phyloP scores from a whole-genome alignment of 1,140 invertebrate genomes.

The Whitmania pigra region DNA sequence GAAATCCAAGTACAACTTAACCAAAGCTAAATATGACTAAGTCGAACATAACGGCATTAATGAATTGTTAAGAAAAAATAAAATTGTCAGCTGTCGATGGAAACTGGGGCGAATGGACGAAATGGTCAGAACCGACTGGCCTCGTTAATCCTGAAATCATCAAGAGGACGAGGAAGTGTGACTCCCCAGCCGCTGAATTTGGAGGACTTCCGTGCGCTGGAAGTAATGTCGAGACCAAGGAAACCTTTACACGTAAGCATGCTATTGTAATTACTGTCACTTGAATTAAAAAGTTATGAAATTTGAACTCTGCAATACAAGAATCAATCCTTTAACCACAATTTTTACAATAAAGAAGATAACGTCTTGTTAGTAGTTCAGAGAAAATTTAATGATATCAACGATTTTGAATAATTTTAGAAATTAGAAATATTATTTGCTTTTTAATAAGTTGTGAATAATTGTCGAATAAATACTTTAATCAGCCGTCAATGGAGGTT shows the following conservation, averaged over 20 bases:
- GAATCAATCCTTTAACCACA: too few species aligned
- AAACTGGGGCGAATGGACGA: constrained; percentile 27
- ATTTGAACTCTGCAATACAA: too few species aligned
- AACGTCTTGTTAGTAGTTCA: too few species aligned
- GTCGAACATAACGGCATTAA: neutral
- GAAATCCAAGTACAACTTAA: neutral
- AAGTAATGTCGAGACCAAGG: constrained; percentile 20
- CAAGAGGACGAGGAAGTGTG: constrained; percentile 48
- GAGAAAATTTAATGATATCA: too few species aligned
- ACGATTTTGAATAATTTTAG: too few species aligned
- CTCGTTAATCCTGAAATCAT: constrained; percentile 29
- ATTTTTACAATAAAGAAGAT: too few species aligned
- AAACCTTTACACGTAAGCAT: constrained; percentile 16
- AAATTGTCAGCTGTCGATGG: constrained; percentile 25
- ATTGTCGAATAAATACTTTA: too few species aligned
- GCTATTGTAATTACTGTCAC: too few species aligned
- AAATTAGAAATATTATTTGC: too few species aligned
- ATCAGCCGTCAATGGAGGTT: constrained; percentile 31
- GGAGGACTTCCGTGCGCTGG: constrained; percentile 57
- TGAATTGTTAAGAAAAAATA: neutral
- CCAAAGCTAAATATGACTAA: neutral
- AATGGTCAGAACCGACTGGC: constrained; percentile 27
- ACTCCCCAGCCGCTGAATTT: constrained; percentile 50
- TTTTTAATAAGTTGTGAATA: too few species aligned
- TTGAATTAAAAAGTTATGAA: too few species aligned